Evolutionary conservation across 2,888 invertebrate species (phyloP), one percentile per base, ranked within the genome.

Genomic region (Drosophila subquinaria): DNA sequence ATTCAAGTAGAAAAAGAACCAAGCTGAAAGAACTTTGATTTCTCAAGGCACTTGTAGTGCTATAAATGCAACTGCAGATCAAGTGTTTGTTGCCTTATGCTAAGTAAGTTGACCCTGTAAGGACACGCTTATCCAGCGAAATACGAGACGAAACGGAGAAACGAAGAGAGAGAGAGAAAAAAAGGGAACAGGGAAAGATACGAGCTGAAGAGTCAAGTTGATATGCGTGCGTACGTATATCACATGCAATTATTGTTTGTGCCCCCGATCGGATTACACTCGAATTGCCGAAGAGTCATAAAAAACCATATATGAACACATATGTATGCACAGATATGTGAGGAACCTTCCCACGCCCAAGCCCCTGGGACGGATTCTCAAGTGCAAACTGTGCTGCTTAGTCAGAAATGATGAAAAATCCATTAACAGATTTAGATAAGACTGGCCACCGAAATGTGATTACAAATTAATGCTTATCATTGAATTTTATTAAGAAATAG

Each of bases 391-490:
- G 35, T 42, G 33, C 23, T 40, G 45, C 42, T 62, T 45, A 57
- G 50, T 42, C 50, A 35, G 36, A 48, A 48, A 45, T 33, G 47
- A 66, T 33, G 43, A 47, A 52, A 47, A 15, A 15, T 23, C 57
- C 66, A 67, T 67, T 67, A 61, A 62, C 43, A 67, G 55, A 36
- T 63, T 30, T 15, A 9, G 67, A 67, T 67, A 67, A 56, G 52
- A 42, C 8, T 15, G 15, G 62, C 53, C 30, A 52, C 62, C 53
- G 53, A 62, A 53, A 27, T 10, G 45, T 38, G 62, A 47, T 61
- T 61, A 35, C 42, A 30, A 13, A 13, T 48, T 38, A 61, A 20
- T 11, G 42, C 51, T 3, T 30, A 50, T 30, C 56, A 40, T 15
- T 45, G 23, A 23, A 30, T 30, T 30, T 35, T 56, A 45, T 45